A percentile compares a stretch with the other conserved stretches of the same genome.
These are phyloP conservation scores for Portunus trituberculatus DNA, from an alignment of 1,140 invertebrate genomes.

Conservation along the genomic window DNA sequence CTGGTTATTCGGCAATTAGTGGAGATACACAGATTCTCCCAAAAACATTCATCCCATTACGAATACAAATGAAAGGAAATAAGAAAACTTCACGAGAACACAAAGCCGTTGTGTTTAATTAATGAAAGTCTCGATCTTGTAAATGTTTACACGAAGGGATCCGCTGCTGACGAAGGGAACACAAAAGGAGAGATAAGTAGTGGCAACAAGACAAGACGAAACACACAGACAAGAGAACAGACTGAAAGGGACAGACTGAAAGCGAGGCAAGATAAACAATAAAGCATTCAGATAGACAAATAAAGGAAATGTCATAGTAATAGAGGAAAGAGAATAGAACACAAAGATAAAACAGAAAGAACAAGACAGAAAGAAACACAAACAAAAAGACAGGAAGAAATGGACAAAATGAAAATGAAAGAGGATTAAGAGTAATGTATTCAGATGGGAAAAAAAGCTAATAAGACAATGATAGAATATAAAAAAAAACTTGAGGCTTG, in stretches of 20 bases:
- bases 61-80: constrained; percentile 14
- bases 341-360: not conserved
- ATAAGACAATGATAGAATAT: not conserved
- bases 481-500: not conserved
- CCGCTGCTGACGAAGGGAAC: not conserved
- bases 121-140: not conserved
- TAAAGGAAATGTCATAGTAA: not conserved
- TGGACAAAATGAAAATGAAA: not conserved
- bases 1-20: constrained; percentile 11
- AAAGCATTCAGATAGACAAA: not conserved
- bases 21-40: not conserved
- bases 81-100: not conserved
- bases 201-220: not conserved
- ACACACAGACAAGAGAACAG: not conserved
- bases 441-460: not conserved
- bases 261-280: not conserved
- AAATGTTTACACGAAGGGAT: not conserved
- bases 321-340: not conserved
- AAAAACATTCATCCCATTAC: not conserved
- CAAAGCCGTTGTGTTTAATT: not conserved
- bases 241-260: not conserved
- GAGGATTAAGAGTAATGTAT: not conserved
- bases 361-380: not conserved
- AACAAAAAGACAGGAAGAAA: not conserved
- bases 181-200: not conserved